These are phyloP conservation scores for Anarsia innoxiella DNA, from an alignment of 2,888 invertebrate species.

Conservation along the genomic window DNA sequence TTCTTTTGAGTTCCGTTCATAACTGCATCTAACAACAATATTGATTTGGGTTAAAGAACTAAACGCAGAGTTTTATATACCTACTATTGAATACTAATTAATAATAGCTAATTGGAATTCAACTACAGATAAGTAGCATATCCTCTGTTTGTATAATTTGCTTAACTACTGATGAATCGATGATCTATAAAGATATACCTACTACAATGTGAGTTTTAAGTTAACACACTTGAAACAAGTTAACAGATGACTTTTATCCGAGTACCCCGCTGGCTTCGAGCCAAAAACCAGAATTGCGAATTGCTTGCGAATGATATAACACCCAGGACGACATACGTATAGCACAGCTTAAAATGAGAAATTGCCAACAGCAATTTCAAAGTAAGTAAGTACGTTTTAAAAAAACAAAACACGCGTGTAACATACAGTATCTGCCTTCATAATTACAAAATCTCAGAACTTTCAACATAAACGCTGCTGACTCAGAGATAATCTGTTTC, in stretches of 20 bases:
- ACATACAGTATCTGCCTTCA: conserved; percentile 1
- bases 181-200: too few species aligned
- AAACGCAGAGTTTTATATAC: too few species aligned
- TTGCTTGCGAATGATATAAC: conserved; percentile 48
- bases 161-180: too few species aligned
- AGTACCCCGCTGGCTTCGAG: conserved; percentile 41
- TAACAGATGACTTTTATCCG: conserved; percentile 53
- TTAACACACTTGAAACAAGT: conserved; percentile 45
- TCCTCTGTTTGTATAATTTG: too few species aligned
- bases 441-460: conserved; percentile 16
- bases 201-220: too few species aligned
- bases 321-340: conserved; percentile 37
- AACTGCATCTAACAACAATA: too few species aligned
- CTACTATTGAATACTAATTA: too few species aligned
- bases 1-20: too few species aligned
- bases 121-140: too few species aligned
- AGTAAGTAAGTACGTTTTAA: conserved; percentile 8
- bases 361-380: conserved; percentile 28
- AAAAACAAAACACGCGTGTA: too few species aligned
- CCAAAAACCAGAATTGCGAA: conserved; percentile 46
- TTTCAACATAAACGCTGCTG: conserved; percentile 21
- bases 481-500: conserved; percentile 46
- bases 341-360: conserved; percentile 31
- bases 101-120: too few species aligned
- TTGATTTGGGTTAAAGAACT: too few species aligned